Conservation (phyloP, 2,888 invertebrate genomes). For the Tipula vernalis region DNA sequence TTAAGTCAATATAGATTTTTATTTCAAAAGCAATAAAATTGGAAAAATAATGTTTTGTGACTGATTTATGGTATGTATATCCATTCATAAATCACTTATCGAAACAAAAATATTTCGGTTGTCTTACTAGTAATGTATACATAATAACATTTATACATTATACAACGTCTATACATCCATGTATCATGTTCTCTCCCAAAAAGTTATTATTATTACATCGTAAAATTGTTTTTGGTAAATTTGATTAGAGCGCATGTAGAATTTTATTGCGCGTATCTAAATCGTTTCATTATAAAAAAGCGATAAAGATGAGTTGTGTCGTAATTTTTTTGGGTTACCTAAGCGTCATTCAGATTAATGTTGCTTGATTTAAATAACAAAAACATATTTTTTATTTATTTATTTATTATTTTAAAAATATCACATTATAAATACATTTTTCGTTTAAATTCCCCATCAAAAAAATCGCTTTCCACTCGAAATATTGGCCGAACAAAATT, state of each 20-base stretch:
- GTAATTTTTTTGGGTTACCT: background rate
- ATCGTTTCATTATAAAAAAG: background rate
- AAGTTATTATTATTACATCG: background rate
- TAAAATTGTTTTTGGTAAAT: background rate
- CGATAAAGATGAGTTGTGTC: background rate
- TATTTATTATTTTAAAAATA: background rate
- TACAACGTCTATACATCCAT: background rate
- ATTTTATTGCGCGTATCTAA: background rate
- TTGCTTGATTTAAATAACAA: no score
- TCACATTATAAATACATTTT: background rate
- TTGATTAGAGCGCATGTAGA: background rate
- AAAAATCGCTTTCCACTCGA: background rate
- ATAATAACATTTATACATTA: background rate
- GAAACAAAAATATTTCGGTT: background rate
- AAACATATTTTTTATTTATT: no score
- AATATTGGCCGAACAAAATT: background rate
- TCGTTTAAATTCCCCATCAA: background rate
- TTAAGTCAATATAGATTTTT: background rate
- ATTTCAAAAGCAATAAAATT: background rate
- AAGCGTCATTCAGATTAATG: background rate
- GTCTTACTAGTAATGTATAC: background rate
- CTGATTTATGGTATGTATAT: background rate
- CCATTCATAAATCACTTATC: background rate
- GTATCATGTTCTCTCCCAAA: background rate
- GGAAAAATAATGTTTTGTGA: background rate